A percentile compares a stretch with the other conserved stretches of the same genome.
These are phyloP conservation scores for Todiramphus saurophagus DNA, from an alignment of 2,113 vertebrate genomes.

Conservation along the genomic window DNA sequence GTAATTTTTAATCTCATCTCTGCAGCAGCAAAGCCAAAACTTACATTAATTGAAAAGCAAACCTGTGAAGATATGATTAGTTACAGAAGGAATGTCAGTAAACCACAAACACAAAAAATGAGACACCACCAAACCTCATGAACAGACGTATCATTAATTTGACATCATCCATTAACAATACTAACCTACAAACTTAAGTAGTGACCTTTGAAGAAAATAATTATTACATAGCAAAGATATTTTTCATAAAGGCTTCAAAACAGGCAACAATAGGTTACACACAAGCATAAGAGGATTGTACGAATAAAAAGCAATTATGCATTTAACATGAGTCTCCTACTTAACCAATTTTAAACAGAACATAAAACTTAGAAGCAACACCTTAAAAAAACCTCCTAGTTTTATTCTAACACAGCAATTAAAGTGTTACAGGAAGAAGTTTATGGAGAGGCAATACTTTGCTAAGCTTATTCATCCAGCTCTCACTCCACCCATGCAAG, in stretches of 20 bases:
- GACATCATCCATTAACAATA: neutral
- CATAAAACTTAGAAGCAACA: neutral
- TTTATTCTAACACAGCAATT: neutral
- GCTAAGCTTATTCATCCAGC: neutral
- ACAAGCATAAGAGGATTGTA: neutral
- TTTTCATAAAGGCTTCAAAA: neutral
- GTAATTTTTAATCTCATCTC: neutral
- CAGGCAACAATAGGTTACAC: neutral
- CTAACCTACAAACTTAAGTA: neutral
- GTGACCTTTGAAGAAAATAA: neutral
- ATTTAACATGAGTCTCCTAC: neutral
- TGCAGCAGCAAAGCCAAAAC: neutral
- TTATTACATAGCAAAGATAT: neutral
- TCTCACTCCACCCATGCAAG: neutral
- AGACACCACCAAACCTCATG: neutral
- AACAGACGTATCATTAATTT: neutral
- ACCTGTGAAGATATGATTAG: neutral
- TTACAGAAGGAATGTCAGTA: neutral
- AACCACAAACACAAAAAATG: neutral
- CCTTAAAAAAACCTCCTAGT: neutral
- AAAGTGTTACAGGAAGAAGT: neutral
- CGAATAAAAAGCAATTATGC: neutral
- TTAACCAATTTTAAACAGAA: neutral
- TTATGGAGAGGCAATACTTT: neutral
- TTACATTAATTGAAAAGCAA: neutral